These are phyloP conservation scores for Chamaea fasciata DNA, from an alignment of 2,113 vertebrate genomes.

Conservation along the genomic window DNA sequence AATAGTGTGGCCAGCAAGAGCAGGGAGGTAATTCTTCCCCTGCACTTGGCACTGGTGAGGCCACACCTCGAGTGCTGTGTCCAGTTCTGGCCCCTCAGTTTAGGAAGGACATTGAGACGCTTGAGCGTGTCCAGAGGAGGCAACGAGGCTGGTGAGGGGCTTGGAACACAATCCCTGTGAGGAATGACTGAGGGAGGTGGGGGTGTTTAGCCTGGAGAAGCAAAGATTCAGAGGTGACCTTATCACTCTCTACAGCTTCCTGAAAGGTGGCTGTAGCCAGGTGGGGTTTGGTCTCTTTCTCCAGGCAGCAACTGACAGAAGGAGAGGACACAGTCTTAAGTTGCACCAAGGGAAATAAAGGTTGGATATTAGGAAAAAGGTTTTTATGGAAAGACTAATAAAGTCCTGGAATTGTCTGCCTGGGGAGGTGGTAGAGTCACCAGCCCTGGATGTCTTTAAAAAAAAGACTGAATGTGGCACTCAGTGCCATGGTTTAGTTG, in stretches of 20 bases:
- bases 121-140: accelerated
- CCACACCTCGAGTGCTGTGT: neutral
- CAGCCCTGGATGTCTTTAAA: neutral
- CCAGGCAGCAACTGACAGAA: neutral
- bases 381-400: neutral
- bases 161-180: neutral
- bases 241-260: neutral
- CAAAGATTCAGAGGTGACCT: neutral
- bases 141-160: neutral
- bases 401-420: neutral
- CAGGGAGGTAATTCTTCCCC: neutral
- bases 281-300: neutral
- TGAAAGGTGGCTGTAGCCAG: neutral
- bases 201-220: neutral
- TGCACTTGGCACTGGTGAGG: neutral
- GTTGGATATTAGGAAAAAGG: neutral
- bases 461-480: neutral
- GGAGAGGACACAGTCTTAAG: accelerated
- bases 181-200: neutral
- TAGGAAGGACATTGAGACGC: accelerated
- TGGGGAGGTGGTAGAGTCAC: neutral
- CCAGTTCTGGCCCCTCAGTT: neutral
- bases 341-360: accelerated
- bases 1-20: neutral
- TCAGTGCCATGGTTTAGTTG: neutral